A percentile compares a stretch with the other conserved stretches of the same genome.
phyloP scores from a whole-genome alignment of 2,113 vertebrate genomes.

The Manacus vitellinus region DNA sequence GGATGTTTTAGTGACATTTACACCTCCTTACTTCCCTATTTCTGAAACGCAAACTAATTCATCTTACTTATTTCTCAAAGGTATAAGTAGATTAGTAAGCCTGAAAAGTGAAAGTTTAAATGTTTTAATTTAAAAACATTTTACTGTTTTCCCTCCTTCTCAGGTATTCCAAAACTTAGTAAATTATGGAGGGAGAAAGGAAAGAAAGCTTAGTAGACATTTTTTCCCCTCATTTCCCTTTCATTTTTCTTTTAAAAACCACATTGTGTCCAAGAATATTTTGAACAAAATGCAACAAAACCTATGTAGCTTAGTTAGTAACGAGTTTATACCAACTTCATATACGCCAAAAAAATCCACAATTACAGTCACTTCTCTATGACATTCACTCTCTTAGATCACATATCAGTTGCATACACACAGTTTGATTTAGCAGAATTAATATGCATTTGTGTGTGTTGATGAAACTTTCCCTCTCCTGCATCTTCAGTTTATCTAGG shows the following conservation, averaged over 20 bases:
- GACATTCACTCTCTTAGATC: neutral
- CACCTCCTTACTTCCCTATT: neutral
- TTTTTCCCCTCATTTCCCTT: neutral
- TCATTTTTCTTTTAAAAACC: neutral
- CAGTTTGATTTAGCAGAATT: neutral
- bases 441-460: neutral
- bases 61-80: neutral
- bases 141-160: neutral
- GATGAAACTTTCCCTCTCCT: neutral
- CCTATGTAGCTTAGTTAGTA: neutral
- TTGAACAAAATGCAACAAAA: neutral
- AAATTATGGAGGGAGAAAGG: neutral
- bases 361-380: neutral
- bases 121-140: neutral
- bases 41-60: neutral
- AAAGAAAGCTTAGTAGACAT: neutral
- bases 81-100: neutral
- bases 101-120: neutral
- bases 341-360: neutral
- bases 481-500: neutral
- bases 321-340: neutral
- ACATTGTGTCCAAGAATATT: neutral
- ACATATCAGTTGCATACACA: neutral
- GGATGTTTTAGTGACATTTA: neutral
- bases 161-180: neutral